Evolutionary conservation across 1,140 invertebrate species (phyloP).

Genomic region (Tetragnatha versicolor): DNA sequence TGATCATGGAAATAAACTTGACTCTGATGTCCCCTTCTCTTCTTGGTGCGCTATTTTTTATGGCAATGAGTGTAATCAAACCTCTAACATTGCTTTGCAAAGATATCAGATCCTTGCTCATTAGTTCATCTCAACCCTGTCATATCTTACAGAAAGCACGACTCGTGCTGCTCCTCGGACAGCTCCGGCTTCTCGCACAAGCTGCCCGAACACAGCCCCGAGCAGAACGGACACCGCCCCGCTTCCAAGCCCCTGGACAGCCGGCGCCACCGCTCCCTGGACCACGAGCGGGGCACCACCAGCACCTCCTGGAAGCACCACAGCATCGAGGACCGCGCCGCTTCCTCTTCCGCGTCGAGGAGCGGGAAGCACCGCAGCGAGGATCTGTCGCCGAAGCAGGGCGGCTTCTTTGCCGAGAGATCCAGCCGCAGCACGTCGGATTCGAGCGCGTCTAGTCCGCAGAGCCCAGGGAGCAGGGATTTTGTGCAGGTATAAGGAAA

Average conservation of each 20-base stretch:
- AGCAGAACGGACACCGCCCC: conserved; percentile 41
- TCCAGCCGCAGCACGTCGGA: conserved; percentile 38
- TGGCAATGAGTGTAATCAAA: no score
- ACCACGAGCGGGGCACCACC: conserved; percentile 34
- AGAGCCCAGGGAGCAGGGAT: conserved; percentile 44
- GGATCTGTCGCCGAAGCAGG: conserved; percentile 42
- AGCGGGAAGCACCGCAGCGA: conserved; percentile 41
- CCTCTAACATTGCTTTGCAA: no score
- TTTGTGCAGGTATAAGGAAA: no score
- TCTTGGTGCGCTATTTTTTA: no score
- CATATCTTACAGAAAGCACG: conserved; percentile 37
- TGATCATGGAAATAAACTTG: no score
- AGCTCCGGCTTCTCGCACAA: conserved; percentile 47
- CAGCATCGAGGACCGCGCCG: conserved; percentile 36
- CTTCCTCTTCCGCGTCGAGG: not conserved
- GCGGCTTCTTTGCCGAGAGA: conserved; percentile 1
- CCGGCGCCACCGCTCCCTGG: conserved; percentile 30
- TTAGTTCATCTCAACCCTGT: no score
- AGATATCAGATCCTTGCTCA: no score
- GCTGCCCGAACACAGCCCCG: conserved; percentile 33
- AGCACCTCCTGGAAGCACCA: conserved; percentile 47
- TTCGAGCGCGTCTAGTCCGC: conserved; percentile 53
- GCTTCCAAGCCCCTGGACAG: conserved; percentile 18
- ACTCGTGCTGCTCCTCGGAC: conserved; percentile 52
- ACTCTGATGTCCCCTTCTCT: no score